Evolutionary conservation across 2,797 vertebrate genomes (phyloP).

Genomic region (Muscicapa comitata): DNA sequence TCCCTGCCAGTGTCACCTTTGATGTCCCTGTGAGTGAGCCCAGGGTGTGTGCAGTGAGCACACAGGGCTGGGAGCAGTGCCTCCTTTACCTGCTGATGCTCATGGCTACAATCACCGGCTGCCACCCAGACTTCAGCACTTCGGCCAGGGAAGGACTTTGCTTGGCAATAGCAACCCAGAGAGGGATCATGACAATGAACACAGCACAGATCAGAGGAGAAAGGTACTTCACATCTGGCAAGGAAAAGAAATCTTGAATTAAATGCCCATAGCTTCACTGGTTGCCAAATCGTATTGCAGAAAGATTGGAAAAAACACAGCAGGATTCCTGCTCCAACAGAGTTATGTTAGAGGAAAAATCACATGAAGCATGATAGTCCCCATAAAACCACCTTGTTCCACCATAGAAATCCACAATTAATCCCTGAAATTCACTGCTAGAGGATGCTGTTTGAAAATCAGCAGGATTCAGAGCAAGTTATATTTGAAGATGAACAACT

Average conservation of each 20-base stretch:
- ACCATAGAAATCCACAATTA: conserved; percentile 4
- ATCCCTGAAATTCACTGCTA: not conserved
- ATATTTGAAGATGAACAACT: not conserved
- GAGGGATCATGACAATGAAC: conserved; percentile 85
- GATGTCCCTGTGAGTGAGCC: not conserved
- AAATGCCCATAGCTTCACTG: not conserved
- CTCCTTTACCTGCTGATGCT: conserved; percentile 89
- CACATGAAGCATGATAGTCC: not conserved
- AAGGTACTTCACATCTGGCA: conserved; percentile 84
- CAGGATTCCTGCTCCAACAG: not conserved
- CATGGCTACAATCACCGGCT: conserved; percentile 93
- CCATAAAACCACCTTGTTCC: not conserved
- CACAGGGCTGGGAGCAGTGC: fast-evolving
- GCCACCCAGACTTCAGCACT: conserved; percentile 90
- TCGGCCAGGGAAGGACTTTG: conserved; percentile 83
- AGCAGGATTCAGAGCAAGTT: conserved; percentile 1
- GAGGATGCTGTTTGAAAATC: not conserved
- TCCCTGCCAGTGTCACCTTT: not conserved
- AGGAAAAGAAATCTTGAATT: not conserved
- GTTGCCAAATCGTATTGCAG: not conserved
- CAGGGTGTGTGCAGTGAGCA: not conserved
- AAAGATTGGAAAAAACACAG: not conserved
- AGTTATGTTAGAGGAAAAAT: not conserved
- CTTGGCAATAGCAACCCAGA: conserved; percentile 87
- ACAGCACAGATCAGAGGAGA: conserved; percentile 83